Evolutionary conservation across 1,140 invertebrate genomes (phyloP), one percentile per base, ranked within the genome.

Genomic region (Branchinecta lindahli): DNA sequence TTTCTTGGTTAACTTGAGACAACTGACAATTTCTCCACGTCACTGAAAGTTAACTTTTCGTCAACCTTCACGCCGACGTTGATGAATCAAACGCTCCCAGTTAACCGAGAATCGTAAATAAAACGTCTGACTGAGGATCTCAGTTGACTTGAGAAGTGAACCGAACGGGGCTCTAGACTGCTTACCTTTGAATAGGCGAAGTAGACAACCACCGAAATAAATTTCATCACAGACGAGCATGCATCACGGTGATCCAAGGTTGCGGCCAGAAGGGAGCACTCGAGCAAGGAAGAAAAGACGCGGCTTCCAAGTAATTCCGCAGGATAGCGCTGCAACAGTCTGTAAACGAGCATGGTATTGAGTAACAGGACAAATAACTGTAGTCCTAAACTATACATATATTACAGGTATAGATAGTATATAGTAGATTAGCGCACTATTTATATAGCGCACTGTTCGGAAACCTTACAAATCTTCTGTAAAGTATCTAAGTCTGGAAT

Each of bases 191-290:
- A 82, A 71, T 84, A 80, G 45, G 85, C 86, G 75, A 84, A 84
- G 70, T 86, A 83, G 9, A 94, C 79, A 45, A 94, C 80, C 77
- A 94, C 90, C 72, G 83, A 86, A 68, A 94, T 87, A 79, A 94
- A 95, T 82, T 94, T 95, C 88, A 95, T 94, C 15, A 97, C 92
- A 18, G 92, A 94, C 33, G 87, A 86, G 83, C 96, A 97, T 8
- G 96, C 96, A 75, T 98, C 96, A 77, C 88, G 86, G 79, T 99
- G 95, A 78, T 97, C 93, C 65, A 98, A 81, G 12, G 85, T 84
- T 73, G 87, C 86, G 9, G 92, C 89, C 73, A 89, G 82, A 46
- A 93, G 79, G 44, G 87, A 91, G 80, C 90, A 93, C 75, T 90
- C 86, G 72, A 95, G 79, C 72, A 96, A 87, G 12, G 85, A 84